phyloP scores from a whole-genome alignment of 2,888 invertebrate genomes.

The Lasioglossum marginatum region DNA sequence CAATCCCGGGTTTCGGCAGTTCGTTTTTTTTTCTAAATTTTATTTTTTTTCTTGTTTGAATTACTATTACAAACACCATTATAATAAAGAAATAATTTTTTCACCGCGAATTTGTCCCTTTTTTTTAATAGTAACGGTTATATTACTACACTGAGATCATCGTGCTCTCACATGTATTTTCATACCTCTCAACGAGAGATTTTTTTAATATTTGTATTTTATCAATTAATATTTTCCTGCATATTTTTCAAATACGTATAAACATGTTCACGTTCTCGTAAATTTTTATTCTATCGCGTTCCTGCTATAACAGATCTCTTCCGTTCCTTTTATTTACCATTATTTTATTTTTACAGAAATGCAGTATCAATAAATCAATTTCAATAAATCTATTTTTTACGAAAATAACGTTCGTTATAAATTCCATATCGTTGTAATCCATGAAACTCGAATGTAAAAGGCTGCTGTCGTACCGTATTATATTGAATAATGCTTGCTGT shows the following conservation, averaged over 20 bases:
- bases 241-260: not conserved
- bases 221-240: not conserved
- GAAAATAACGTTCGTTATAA: not conserved
- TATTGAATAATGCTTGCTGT: not conserved
- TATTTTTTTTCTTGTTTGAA: not conserved
- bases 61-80: not conserved
- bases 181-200: not conserved
- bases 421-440: not conserved
- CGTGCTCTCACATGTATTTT: not conserved
- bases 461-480: not conserved
- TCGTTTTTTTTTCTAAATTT: conserved; percentile 26
- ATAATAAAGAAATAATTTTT: not conserved
- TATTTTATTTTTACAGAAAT: not conserved
- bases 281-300: not conserved
- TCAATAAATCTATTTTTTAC: not conserved
- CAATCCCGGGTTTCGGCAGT: conserved; percentile 53
- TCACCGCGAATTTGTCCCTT: not conserved
- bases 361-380: not conserved
- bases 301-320: not conserved
- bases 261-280: not conserved
- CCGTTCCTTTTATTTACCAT: not conserved
- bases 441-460: not conserved
- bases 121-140: not conserved
- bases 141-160: not conserved
- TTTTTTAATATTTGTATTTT: not conserved